Evolutionary conservation across 2,113 vertebrate genomes (phyloP), one percentile per base, ranked within the genome.

Genomic region (Ptilonorhynchus violaceus): DNA sequence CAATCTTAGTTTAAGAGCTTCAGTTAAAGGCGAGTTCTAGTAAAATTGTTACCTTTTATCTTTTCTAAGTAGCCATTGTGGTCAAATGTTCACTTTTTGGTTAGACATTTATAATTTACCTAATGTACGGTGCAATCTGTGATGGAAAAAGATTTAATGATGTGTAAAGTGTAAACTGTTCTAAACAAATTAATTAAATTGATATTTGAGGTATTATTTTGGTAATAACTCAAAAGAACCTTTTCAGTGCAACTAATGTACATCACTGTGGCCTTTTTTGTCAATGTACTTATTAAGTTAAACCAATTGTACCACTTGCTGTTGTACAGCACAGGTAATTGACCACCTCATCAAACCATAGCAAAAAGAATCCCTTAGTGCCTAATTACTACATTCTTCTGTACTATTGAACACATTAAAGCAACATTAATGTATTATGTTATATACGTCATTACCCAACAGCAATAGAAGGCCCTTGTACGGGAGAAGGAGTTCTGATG

Each of bases 151-250:
- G 81, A 80, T 94, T 94, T 95, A 84, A 96, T 94, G 79, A 82
- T 92, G 83, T 89, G 95, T 96, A 96, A 97, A 95, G 42, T 88
- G 84, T 94, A 97, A 98, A 97, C 69, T 88, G 42, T 76, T 97
- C 87, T 96, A 98, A 98, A 98, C 94, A 98, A 97, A 97, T 98
- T 97, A 97, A 75, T 93, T 97, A 98, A 98, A 98, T 98, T 98
- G 85, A 84, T 97, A 93, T 96, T 96, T 95, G 62, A 96, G 83
- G 60, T 49, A 97, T 95, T 96, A 84, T 67, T 92, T 93, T 83
- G 72, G 42, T 95, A 97, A 88, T 97, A 93, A 93, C 86, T 93
- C 82, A 91, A 97, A 96, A 92, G 63, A 93, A 92, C 92, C 78
- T 97, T 97, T 98, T 97, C 92, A 96, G 89, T 93, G 88, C 85